Percentiles rank a stretch among this genome's conserved stretches.
These are phyloP conservation scores for Strigamia transsilvanica DNA, from an alignment of 2,888 invertebrate genomes.

Conservation along the genomic window DNA sequence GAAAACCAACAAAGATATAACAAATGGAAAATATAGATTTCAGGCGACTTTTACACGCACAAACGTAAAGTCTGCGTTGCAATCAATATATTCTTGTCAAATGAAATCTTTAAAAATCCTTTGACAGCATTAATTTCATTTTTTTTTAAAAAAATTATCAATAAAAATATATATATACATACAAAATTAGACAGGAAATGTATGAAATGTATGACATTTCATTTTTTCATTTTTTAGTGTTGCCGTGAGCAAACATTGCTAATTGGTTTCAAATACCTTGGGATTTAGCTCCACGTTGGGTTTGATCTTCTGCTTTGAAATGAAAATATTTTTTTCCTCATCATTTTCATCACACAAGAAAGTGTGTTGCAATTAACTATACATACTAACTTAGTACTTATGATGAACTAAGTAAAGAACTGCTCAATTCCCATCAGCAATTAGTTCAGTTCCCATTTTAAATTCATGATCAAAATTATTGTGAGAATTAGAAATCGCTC, in stretches of 20 bases:
- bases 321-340: background rate
- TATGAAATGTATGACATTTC: background rate
- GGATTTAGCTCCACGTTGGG: background rate
- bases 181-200: background rate
- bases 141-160: background rate
- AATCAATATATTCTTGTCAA: background rate
- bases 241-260: conserved; percentile 20
- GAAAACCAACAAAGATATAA: conserved; percentile 30
- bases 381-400: background rate
- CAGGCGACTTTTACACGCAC: background rate
- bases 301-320: background rate
- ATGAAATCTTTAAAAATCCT: background rate
- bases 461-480: conserved; percentile 14
- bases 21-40: conserved; percentile 30
- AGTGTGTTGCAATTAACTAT: background rate
- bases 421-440: conserved; percentile 12
- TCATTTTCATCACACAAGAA: conserved; percentile 4
- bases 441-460: background rate
- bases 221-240: background rate
- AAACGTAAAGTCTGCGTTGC: background rate
- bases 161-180: background rate
- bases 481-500: background rate
- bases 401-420: conserved; percentile 5
- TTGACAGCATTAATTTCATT: background rate
- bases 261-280: background rate